These are phyloP conservation scores for Zootermopsis nevadensis DNA, from an alignment of 2,888 invertebrate species.

Conservation along the genomic window DNA sequence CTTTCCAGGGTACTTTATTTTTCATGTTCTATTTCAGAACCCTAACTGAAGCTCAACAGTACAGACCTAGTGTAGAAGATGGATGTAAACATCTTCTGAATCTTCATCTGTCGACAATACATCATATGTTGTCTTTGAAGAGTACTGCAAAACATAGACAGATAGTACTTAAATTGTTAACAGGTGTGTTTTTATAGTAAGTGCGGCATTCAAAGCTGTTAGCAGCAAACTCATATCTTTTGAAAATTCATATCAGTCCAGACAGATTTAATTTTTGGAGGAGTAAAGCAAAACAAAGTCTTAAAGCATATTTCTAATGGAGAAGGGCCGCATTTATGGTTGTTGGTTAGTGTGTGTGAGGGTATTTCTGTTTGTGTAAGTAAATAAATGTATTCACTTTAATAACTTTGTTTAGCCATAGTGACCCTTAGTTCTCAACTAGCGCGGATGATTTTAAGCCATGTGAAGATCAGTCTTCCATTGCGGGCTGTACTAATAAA, in stretches of 20 bases:
- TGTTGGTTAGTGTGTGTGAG: too few species aligned
- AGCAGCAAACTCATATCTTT: too few species aligned
- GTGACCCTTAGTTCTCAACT: slow-evolving; percentile 77
- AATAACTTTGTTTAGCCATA: slow-evolving; percentile 58
- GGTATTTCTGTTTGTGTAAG: neutral
- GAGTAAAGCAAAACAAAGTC: too few species aligned
- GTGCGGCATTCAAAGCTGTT: too few species aligned
- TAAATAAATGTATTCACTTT: neutral
- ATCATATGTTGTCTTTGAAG: slow-evolving; percentile 74
- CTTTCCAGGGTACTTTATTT: too few species aligned
- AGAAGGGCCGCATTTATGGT: too few species aligned
- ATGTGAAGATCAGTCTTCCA: slow-evolving; percentile 73
- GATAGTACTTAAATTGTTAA: slow-evolving; percentile 74
- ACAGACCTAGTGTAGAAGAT: slow-evolving; percentile 72
- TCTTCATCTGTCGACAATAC: slow-evolving; percentile 72
- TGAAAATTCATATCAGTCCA: too few species aligned
- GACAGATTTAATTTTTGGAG: too few species aligned
- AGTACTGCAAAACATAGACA: slow-evolving; percentile 74
- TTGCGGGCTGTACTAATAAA: slow-evolving; percentile 72
- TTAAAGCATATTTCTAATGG: too few species aligned
- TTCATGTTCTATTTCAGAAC: slow-evolving; percentile 61
- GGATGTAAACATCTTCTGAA: slow-evolving; percentile 78
- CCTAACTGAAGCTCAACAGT: slow-evolving; percentile 70
- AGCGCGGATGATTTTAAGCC: slow-evolving; percentile 77
- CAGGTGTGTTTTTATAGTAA: slow-evolving; percentile 57